These are phyloP conservation scores for Cynopterus brachyotis DNA, from an alignment of 2,113 vertebrate species.

Conservation along the genomic window DNA sequence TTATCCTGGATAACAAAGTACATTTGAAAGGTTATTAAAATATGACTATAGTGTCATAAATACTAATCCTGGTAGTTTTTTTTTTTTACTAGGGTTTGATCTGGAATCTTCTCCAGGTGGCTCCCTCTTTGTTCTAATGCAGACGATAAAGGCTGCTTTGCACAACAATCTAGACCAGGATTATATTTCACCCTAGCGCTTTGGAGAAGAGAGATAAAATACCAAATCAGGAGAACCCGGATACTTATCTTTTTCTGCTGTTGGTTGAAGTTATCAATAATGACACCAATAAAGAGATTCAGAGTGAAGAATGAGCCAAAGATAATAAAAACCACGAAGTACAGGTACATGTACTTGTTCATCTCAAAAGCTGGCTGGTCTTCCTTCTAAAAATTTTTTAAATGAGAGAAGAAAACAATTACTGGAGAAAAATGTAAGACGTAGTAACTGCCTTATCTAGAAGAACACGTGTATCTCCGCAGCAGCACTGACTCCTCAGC, in stretches of 20 bases:
- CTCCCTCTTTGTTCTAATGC: background rate
- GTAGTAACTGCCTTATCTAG: background rate
- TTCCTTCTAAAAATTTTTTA: constrained; percentile 79
- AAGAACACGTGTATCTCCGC: background rate
- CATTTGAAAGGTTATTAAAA: background rate
- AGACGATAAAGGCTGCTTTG: background rate
- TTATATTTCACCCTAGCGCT: background rate
- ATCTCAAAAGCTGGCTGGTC: constrained; percentile 89
- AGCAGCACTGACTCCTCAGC: background rate
- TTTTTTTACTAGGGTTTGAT: background rate
- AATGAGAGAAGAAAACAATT: constrained; percentile 39
- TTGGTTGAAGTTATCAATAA: constrained; percentile 99
- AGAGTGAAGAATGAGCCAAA: constrained; percentile 99
- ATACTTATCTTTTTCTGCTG: constrained; percentile 99
- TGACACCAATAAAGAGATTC: constrained; percentile 98
- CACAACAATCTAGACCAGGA: background rate
- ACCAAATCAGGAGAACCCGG: background rate
- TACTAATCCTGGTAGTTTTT: background rate
- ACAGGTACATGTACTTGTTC: constrained; percentile 89
- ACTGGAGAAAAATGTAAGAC: background rate
- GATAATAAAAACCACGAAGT: constrained; percentile 97
- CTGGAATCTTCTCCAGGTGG: background rate
- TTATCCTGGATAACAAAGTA: background rate
- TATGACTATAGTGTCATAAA: background rate
- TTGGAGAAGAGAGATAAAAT: background rate